Percentiles rank a stretch among this genome's conserved stretches.
phyloP scores from a whole-genome alignment of 2,888 invertebrate species.

The Ischnura elegans region DNA sequence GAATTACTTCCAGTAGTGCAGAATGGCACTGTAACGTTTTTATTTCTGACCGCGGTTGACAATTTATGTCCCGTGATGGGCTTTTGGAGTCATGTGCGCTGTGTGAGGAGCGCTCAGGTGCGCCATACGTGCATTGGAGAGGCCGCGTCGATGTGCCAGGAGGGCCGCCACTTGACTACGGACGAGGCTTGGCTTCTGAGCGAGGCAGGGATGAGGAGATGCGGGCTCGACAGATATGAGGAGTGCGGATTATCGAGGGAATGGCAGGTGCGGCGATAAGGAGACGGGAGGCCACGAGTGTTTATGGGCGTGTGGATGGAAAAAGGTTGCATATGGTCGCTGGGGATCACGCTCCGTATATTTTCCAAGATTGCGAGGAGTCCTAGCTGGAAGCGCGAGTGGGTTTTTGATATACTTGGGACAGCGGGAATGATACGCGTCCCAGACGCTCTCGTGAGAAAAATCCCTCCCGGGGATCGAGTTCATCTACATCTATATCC shows the following conservation, averaged over 20 bases:
- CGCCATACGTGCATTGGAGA: background rate
- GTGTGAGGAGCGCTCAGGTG: background rate
- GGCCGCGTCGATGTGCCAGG: background rate
- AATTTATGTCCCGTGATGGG: too few relatives aligned
- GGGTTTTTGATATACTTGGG: too few relatives aligned
- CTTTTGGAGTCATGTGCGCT: too few relatives aligned
- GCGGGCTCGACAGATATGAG: constrained; percentile 76
- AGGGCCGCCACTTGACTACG: background rate
- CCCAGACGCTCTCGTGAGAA: background rate
- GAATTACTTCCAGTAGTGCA: too few relatives aligned
- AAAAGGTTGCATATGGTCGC: background rate
- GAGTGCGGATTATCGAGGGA: constrained; percentile 70
- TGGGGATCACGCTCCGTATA: background rate
- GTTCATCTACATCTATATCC: too few relatives aligned
- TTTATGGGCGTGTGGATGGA: constrained; percentile 68
- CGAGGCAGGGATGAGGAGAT: constrained; percentile 72
- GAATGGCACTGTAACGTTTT: too few relatives aligned
- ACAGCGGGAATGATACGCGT: too few relatives aligned
- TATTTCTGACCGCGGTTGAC: too few relatives aligned
- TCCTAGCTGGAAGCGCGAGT: background rate
- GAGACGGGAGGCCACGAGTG: constrained; percentile 74
- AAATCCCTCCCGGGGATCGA: background rate
- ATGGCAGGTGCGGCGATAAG: constrained; percentile 77
- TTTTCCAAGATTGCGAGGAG: background rate
- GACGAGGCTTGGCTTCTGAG: background rate